These are phyloP conservation scores for Cyanoderma ruficeps DNA, from an alignment of 2,113 vertebrate genomes.

Conservation along the genomic window DNA sequence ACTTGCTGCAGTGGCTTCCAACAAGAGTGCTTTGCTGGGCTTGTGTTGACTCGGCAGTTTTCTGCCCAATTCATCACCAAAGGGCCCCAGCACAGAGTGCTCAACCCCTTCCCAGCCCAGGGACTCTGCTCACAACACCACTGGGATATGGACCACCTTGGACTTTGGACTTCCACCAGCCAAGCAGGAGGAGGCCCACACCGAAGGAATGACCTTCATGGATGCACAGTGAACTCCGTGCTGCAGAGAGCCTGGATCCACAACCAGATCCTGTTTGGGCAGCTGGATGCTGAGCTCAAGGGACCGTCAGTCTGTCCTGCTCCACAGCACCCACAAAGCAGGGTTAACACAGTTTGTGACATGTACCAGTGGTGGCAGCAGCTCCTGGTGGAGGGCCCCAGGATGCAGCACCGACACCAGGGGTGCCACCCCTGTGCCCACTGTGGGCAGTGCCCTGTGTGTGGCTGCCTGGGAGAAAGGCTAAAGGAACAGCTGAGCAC, in stretches of 20 bases:
- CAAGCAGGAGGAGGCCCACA: not conserved
- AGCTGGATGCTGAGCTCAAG: not conserved
- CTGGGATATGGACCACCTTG: rapidly evolving
- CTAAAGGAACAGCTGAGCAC: not conserved
- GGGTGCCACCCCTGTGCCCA: not conserved
- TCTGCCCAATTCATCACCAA: not conserved
- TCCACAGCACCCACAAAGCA: not conserved
- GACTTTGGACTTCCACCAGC: not conserved
- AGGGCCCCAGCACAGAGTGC: not conserved
- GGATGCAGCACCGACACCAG: not conserved
- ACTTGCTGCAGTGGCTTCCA: not conserved
- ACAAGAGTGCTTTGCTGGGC: not conserved
- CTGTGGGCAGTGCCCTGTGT: rapidly evolving
- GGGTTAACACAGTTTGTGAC: too few species aligned
- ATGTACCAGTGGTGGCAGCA: not conserved
- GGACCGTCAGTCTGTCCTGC: not conserved
- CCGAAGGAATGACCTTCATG: rapidly evolving
- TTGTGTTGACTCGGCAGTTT: not conserved
- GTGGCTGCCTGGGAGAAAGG: not conserved
- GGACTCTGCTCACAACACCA: rapidly evolving
- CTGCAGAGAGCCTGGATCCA: not conserved
- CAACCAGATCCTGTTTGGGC: not conserved
- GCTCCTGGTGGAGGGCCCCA: not conserved
- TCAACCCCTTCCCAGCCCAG: not conserved
- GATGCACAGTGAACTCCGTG: not conserved